phyloP scores from a whole-genome alignment of 2,888 invertebrate genomes.

The Ophion costatus region DNA sequence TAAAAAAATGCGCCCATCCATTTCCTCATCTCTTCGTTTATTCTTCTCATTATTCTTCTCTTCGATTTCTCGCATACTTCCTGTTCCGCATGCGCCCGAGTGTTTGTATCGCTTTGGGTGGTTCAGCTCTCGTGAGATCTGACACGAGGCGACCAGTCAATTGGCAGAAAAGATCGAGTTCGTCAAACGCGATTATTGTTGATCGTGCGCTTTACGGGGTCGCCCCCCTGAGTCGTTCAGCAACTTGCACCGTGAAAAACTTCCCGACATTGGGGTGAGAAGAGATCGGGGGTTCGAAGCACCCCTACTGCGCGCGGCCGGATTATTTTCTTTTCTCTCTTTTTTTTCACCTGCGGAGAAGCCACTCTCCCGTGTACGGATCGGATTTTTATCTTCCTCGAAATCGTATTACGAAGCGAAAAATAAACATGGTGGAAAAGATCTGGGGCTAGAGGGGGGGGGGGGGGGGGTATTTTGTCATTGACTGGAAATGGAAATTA shows the following conservation, averaged over 20 bases:
- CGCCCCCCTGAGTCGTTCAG: slow-evolving; percentile 32
- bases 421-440: not conserved
- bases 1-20: slow-evolving; percentile 18
- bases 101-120: slow-evolving; percentile 21
- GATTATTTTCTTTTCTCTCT: not conserved
- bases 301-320: slow-evolving; percentile 54
- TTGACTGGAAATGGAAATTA: too few relatives aligned
- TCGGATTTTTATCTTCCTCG: slow-evolving; percentile 43
- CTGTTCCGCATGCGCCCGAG: not conserved
- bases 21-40: not conserved
- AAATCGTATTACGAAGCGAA: slow-evolving; percentile 4
- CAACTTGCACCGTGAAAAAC: slow-evolving; percentile 4
- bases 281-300: slow-evolving; percentile 38
- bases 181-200: not conserved
- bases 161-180: slow-evolving; percentile 30
- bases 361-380: slow-evolving; percentile 28
- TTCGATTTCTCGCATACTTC: too few relatives aligned
- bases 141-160: slow-evolving; percentile 49
- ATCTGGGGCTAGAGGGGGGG: too few relatives aligned
- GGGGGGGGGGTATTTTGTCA: too few relatives aligned
- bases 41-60: too few relatives aligned
- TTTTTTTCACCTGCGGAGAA: slow-evolving; percentile 54
- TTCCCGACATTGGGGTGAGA: not conserved
- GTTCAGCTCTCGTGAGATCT: slow-evolving; percentile 29
- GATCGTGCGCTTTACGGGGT: slow-evolving; percentile 12